Evolutionary conservation across 2,797 vertebrate species (phyloP).

Genomic region (Rhincodon typus): DNA sequence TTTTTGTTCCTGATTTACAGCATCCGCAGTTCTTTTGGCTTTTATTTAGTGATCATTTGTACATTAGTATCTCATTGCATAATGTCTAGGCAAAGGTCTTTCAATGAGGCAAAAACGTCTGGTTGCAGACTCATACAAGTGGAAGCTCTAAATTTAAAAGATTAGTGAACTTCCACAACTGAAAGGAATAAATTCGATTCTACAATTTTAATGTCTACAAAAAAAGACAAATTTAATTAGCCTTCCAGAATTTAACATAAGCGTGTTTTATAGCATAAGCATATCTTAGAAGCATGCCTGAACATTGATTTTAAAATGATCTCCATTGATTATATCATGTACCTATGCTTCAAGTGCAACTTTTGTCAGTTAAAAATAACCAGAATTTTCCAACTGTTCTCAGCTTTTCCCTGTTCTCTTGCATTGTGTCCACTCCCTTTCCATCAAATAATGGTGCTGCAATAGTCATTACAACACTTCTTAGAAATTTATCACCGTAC

Average conservation of each 20-base stretch:
- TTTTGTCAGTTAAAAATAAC: background rate
- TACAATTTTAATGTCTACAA: background rate
- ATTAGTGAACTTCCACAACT: background rate
- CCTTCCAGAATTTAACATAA: background rate
- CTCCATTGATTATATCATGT: background rate
- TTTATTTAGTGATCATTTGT: background rate
- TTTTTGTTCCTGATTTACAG: no score
- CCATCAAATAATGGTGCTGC: background rate
- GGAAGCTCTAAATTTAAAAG: background rate
- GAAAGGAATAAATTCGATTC: background rate
- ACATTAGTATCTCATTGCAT: background rate
- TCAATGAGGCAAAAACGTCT: background rate
- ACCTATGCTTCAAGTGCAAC: background rate
- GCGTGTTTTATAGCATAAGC: background rate
- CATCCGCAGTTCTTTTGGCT: no score
- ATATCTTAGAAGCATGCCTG: background rate
- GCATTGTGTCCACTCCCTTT: background rate
- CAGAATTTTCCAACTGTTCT: background rate
- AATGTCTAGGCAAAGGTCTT: background rate
- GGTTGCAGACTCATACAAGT: background rate
- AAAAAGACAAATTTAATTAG: background rate
- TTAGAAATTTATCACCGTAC: background rate
- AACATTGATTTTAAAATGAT: background rate
- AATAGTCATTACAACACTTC: background rate
- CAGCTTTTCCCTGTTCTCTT: background rate